Evolutionary conservation across 2,888 invertebrate genomes (phyloP), one percentile per base, ranked within the genome.

Genomic region (Melieria crassipennis): DNA sequence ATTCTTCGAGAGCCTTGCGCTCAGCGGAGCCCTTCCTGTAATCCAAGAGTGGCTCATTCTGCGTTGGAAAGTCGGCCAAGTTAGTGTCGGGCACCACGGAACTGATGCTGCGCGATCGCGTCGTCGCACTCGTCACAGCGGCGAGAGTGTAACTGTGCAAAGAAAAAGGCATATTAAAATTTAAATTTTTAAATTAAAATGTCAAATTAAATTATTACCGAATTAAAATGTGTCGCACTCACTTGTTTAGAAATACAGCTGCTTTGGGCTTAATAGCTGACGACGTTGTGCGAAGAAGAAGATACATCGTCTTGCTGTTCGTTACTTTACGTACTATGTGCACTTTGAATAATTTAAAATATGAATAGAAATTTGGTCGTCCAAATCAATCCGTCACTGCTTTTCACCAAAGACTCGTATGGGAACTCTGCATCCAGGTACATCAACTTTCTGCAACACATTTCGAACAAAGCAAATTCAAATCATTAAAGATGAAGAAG

Each of bases 21-120:
- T 99, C 98, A 69, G 89, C 86, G 75, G 96, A 96, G 63, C 94
- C 94, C 75, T 93, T 92, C 75, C 91, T 89, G 87, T 98, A 99
- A n/a, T 87, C 88, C 30, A 94, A 87, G 57, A 96, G 86, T 1
- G 95, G 95, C 85, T 96, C 96, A 88, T 96, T 96, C 83, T 89
- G 87, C 7, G 94, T 72, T 5, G 87, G 86, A 81, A 92, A 92
- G 75, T 95, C 93, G 45, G 90, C 88, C 13, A 94, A 85, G 77
- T 90, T 90, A 50, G 90, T 87, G 65, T 91, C 88, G 52, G 91
- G 90, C 11, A 94, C 91, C 58, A 94, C 89, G 70, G 91, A 91
- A 65, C 90, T 89, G 68, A 91, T 79, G 77, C 88, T 88, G 82
- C 91, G 88, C 13, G 71, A 70, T 48, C 71, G 69, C 70, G 73